These are phyloP conservation scores for Bos indicus DNA, from an alignment of 2,113 vertebrate species.

Conservation along the genomic window DNA sequence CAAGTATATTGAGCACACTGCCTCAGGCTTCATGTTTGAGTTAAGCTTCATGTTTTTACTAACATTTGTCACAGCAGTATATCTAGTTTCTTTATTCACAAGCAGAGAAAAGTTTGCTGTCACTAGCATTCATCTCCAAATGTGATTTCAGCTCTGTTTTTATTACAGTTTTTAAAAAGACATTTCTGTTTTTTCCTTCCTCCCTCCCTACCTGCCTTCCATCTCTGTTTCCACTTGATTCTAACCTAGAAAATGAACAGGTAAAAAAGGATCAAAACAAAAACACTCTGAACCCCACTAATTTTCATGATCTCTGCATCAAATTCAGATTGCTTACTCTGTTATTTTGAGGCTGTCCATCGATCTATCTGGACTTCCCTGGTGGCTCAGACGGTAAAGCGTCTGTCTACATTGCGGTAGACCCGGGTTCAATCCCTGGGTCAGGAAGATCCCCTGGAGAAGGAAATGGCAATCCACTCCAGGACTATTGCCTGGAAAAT, in stretches of 20 bases:
- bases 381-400: too few relatives aligned
- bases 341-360: conserved; percentile 19
- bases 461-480: too few relatives aligned
- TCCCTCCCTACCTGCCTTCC: not conserved
- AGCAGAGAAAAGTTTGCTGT: conserved; percentile 14
- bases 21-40: conserved; percentile 5
- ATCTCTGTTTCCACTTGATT: not conserved
- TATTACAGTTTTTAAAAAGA: conserved; percentile 6
- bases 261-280: conserved; percentile 5
- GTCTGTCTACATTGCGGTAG: too few relatives aligned
- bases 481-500: too few relatives aligned
- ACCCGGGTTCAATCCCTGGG: too few relatives aligned
- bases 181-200: not conserved
- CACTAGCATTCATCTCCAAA: conserved; percentile 22
- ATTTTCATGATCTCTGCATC: not conserved
- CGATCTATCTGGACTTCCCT: not conserved
- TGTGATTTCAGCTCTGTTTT: conserved; percentile 25
- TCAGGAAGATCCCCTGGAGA: too few relatives aligned
- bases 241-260: conserved; percentile 11
- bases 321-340: conserved; percentile 17
- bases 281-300: not conserved
- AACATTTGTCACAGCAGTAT: not conserved
- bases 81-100: conserved; percentile 40
- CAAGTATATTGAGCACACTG: too few relatives aligned
- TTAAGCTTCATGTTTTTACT: conserved; percentile 15